A percentile compares a stretch with the other conserved stretches of the same genome.
These are phyloP conservation scores for Drosophila athabasca DNA, from an alignment of 1,140 invertebrate species.

Conservation along the genomic window DNA sequence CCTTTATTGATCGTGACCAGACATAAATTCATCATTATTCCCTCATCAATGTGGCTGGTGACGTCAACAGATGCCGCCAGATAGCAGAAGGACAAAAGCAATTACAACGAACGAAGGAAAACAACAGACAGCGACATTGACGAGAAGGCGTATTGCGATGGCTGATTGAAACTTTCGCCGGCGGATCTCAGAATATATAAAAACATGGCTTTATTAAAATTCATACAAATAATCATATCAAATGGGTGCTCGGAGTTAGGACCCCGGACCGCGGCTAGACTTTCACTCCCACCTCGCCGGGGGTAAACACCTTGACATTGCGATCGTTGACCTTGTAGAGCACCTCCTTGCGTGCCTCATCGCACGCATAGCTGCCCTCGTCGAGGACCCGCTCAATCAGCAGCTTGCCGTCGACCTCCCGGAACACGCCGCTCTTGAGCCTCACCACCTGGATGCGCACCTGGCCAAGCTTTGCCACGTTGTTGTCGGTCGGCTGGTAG, in stretches of 20 bases:
- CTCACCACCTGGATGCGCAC: slow-evolving; percentile 87
- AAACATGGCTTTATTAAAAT: slow-evolving; percentile 75
- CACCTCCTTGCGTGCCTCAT: slow-evolving; percentile 83
- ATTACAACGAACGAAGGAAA: slow-evolving; percentile 34
- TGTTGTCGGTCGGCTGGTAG: slow-evolving; percentile 85
- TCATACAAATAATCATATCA: slow-evolving; percentile 39
- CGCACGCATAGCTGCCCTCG: slow-evolving; percentile 78
- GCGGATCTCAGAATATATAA: slow-evolving; percentile 48
- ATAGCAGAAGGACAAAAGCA: slow-evolving; percentile 27
- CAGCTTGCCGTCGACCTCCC: slow-evolving; percentile 88
- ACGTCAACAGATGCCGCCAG: slow-evolving; percentile 64
- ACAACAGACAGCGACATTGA: slow-evolving; percentile 16
- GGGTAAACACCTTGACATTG: slow-evolving; percentile 88
- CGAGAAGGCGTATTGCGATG: slow-evolving; percentile 15
- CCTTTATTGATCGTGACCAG: slow-evolving; percentile 69
- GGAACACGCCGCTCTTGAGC: slow-evolving; percentile 87
- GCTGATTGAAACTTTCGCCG: slow-evolving; percentile 14
- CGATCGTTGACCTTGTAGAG: slow-evolving; percentile 89
- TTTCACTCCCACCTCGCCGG: slow-evolving; percentile 84
- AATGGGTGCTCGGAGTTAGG: too few species aligned
- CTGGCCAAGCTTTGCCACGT: slow-evolving; percentile 86
- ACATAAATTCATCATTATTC: slow-evolving; percentile 75
- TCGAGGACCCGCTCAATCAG: slow-evolving; percentile 84
- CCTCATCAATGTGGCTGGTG: slow-evolving; percentile 25
- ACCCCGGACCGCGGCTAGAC: slow-evolving; percentile 28